A percentile compares a stretch with the other conserved stretches of the same genome.
These are phyloP conservation scores for Anguilla megastoma DNA, from an alignment of 2,797 vertebrate species.

Conservation along the genomic window DNA sequence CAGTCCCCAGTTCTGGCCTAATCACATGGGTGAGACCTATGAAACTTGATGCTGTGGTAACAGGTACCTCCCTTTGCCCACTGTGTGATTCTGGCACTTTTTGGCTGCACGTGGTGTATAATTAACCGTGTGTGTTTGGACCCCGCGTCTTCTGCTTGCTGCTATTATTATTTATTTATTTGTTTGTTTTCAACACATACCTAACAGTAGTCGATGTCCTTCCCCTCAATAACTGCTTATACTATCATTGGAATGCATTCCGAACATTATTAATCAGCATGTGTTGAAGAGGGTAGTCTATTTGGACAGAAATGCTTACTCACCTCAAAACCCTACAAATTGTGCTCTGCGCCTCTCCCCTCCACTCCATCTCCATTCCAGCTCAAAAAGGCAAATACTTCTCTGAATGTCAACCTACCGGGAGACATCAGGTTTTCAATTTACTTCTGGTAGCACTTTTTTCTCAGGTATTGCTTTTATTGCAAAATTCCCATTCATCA, in stretches of 20 bases:
- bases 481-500: constrained; percentile 74
- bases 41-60: too few relatives aligned
- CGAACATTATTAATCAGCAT: background rate
- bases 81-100: too few relatives aligned
- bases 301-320: constrained; percentile 26
- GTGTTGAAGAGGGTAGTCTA: background rate
- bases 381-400: constrained; percentile 44
- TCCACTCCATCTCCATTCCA: constrained; percentile 13
- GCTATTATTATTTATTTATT: background rate
- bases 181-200: too few relatives aligned
- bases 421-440: constrained; percentile 62
- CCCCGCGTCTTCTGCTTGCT: too few relatives aligned
- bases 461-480: constrained; percentile 61
- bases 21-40: too few relatives aligned
- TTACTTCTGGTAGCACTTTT: constrained; percentile 62
- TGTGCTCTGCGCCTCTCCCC: background rate
- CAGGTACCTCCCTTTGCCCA: too few relatives aligned
- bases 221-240: background rate
- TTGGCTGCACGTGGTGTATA: too few relatives aligned
- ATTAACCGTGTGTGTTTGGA: too few relatives aligned
- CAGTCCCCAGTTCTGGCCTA: too few relatives aligned
- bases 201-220: background rate
- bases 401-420: constrained; percentile 57
- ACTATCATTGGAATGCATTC: background rate
- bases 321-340: constrained; percentile 35